Base-by-base conservation (phyloP, 2,888 invertebrate species). In the Plutella xylostella region DNA sequence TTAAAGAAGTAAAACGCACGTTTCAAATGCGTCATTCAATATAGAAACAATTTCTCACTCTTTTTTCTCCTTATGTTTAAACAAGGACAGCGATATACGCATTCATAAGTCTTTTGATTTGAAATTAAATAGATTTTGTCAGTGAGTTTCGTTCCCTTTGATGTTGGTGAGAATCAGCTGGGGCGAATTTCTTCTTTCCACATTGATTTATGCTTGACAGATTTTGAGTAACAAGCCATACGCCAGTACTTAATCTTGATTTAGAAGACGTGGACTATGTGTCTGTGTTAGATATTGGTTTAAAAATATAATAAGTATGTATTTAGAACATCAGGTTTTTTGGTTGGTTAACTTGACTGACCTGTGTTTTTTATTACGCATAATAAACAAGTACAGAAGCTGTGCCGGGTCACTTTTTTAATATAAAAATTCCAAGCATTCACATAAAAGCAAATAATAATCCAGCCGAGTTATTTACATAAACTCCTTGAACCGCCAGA, bases 211-310 rank as follows among this genome's bases (percentile, higher is more conserved):
- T 71, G 37, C 61, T 49, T 53, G 75, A 75, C 74, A 66, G 53
- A 59, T 70, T 73, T 71, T 77, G 74, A 77, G 66, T 69, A n/a
- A 76, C 65, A 63, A 68, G 67, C 65, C 68, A 68, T 72, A 66
- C 72, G 70, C 51, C 62, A 45, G 63, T 60, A 70, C 68, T 79
- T 70, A 70, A 76, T 79, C 80, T 76, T 79, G 78, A 80, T 78
- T 79, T 74, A 78, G 63, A 64, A 56, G 72, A 67, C 72, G 57
- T 67, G 64, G 64, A 65, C 64, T 62, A 63, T 61, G n/a, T n/a
- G n/a, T n/a, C n/a, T 68, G 57, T 62, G 51, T 54, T 54, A 65
- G 63, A 63, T 62, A 66, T 60, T 68, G 63, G 68, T 70, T 69
- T 65, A 62, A 60, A 57, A 45, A 60, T 60, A 68, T 75, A n/a